Evolutionary conservation across 1,140 invertebrate genomes (phyloP), one percentile per base, ranked within the genome.

Genomic region (Trichomalopsis sarcophagae): DNA sequence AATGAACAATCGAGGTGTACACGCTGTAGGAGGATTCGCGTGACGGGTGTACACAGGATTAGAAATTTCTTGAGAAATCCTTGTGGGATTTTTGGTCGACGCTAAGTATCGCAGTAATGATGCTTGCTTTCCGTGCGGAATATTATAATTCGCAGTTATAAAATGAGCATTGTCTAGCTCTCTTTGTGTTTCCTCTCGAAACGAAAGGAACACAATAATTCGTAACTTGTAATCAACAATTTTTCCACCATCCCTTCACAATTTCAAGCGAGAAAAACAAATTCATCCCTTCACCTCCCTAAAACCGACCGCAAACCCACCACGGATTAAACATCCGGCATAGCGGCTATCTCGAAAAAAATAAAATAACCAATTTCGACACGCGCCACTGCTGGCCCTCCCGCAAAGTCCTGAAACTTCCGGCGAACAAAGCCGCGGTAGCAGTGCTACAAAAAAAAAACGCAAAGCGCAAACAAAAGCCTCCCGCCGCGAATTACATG

Each of bases 401-500:
- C 55, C 55, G 55, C 55, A 62, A 62, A 62, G 55, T 62, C 55
- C 55, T 62, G 55, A 62, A 30, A 71, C 30, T 27, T 27, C 27
- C 27, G 2, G 2, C 68, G 68, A 71, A 71, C 68, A 71, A 71
- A 71, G 68, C 23, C 30, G n/a, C 68, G 68, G 17, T 30, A 50
- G 66, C n/a, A n/a, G 0, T 30, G 23, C 10, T n/a, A n/a, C 27
- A 71, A 11, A 71, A 71, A 71, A 14, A 9, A 69, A 23, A 36
- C 33, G 27, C 68, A 71, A 30, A 33, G 27, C 68, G 68, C 68
- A 30, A 33, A 71, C 68, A 71, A 71, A 71, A 33, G 23, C 68
- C 23, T 33, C 23, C 9, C 74, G 47, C 44, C 74, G 40, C 40
- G 74, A 76, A 76, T 76, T 76, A 76, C 74, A 76, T n/a, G n/a